These are phyloP conservation scores for Carcharodon carcharias DNA, from an alignment of 2,797 vertebrate species.

Conservation along the genomic window DNA sequence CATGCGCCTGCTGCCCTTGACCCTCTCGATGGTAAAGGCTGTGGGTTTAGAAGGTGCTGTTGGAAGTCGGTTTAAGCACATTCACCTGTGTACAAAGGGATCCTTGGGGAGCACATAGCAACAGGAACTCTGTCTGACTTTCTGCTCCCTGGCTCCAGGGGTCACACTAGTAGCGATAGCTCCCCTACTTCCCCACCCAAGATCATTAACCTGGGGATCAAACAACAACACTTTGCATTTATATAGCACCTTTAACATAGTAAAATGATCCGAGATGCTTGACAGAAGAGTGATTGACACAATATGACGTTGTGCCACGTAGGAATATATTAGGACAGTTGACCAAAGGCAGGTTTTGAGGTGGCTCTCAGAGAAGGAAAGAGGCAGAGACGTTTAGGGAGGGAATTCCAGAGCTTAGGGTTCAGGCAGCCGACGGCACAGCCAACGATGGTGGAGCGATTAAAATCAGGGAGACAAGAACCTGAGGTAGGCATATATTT, in stretches of 20 bases:
- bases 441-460: background rate
- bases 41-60: background rate
- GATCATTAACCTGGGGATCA: background rate
- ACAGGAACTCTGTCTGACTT: background rate
- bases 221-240: background rate
- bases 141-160: background rate
- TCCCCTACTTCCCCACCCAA: background rate
- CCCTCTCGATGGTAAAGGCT: background rate
- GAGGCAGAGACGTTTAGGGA: background rate
- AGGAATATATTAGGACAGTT: background rate
- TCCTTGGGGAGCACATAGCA: background rate
- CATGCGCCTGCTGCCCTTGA: too few relatives aligned
- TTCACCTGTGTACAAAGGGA: background rate
- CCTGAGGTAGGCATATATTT: background rate
- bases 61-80: background rate
- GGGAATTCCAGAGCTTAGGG: background rate
- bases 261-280: background rate
- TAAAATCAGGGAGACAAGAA: background rate
- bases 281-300: background rate
- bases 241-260: background rate
- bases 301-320: background rate
- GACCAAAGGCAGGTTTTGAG: background rate
- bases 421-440: background rate
- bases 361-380: too few relatives aligned
- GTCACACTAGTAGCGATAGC: background rate